phyloP scores from a whole-genome alignment of 2,888 invertebrate genomes.

The Sinhomidia bicolor region DNA sequence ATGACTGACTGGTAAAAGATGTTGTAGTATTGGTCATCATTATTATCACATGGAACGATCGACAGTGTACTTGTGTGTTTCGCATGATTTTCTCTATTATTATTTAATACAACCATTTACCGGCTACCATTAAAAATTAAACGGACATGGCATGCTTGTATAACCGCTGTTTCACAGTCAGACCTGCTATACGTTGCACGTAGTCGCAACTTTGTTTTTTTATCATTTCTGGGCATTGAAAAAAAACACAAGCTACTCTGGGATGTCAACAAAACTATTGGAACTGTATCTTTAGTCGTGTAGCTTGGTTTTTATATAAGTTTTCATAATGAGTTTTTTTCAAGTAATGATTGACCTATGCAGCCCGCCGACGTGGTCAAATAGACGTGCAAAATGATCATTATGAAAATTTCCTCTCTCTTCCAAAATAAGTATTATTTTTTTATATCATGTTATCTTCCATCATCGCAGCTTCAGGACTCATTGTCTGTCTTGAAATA shows the following conservation, averaged over 20 bases:
- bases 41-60: not conserved
- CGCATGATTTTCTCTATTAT: not conserved
- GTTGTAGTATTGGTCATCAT: not conserved
- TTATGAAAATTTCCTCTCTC: not conserved
- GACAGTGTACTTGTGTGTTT: not conserved
- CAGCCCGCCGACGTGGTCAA: not conserved
- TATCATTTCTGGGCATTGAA: not conserved
- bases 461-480: not conserved
- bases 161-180: not conserved
- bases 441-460: not conserved
- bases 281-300: conserved; percentile 10
- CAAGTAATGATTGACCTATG: not conserved
- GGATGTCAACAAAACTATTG: not conserved
- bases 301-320: not conserved
- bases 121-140: not conserved
- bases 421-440: not conserved
- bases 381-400: not conserved
- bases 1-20: not conserved
- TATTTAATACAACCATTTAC: not conserved
- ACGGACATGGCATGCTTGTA: too few relatives aligned
- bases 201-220: not conserved
- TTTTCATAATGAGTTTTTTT: not conserved
- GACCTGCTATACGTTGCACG: not conserved
- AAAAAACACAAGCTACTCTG: not conserved
- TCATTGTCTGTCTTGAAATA: not conserved